Evolutionary conservation across 2,888 invertebrate species (phyloP).

Genomic region (Rhamphomyia laevipes): DNA sequence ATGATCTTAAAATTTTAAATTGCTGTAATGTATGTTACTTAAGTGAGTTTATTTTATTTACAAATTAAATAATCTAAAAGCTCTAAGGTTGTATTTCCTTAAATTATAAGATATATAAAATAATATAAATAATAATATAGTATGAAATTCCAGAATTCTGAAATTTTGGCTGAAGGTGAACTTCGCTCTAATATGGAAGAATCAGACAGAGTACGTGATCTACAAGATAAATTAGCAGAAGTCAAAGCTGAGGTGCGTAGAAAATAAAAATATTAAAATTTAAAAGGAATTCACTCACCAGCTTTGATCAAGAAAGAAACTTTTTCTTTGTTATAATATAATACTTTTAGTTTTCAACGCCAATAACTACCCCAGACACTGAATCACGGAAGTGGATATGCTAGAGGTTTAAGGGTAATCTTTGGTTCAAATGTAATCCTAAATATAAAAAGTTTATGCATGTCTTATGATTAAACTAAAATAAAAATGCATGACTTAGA

Average conservation of each 20-base stretch:
- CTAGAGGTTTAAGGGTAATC: conserved; percentile 18
- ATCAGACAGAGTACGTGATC: conserved; percentile 73
- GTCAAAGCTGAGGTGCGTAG: conserved; percentile 75
- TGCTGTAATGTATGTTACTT: too few species aligned
- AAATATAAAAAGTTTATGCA: not conserved
- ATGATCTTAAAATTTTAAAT: too few species aligned
- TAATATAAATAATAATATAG: not conserved
- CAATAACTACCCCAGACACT: conserved; percentile 76
- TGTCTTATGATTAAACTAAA: not conserved
- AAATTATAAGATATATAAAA: too few species aligned
- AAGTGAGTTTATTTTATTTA: too few species aligned
- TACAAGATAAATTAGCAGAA: conserved; percentile 87
- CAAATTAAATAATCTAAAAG: too few species aligned
- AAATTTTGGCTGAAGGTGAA: conserved; percentile 87
- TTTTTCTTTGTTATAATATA: conserved; percentile 14
- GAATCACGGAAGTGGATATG: conserved; percentile 82
- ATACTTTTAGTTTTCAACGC: conserved; percentile 66
- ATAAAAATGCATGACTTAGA: not conserved
- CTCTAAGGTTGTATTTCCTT: too few species aligned
- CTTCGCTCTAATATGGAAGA: conserved; percentile 75
- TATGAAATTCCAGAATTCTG: conserved; percentile 61
- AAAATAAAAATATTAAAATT: not conserved
- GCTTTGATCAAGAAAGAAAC: conserved; percentile 1
- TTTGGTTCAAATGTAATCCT: too few species aligned
- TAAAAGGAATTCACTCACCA: not conserved